Evolutionary conservation across 2,888 invertebrate genomes (phyloP).

Genomic region (Abscondita cerata): DNA sequence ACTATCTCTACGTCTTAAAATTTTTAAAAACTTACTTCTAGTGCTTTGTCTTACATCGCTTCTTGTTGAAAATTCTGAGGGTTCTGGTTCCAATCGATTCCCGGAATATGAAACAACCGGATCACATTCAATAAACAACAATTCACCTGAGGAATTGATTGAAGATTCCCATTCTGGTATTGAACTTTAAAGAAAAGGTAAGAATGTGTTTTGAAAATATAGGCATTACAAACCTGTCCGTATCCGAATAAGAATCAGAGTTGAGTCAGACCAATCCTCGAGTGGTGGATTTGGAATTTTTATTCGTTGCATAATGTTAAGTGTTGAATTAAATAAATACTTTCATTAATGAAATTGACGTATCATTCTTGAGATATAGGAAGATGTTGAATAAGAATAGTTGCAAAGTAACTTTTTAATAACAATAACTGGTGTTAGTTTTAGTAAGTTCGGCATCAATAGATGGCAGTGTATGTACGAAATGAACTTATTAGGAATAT

Average conservation of each 20-base stretch:
- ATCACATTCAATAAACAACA: conserved; percentile 70
- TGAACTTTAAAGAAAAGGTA: conserved; percentile 65
- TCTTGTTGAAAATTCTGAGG: conserved; percentile 49
- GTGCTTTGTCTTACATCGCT: conserved; percentile 56
- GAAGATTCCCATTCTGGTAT: conserved; percentile 74
- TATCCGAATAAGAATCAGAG: conserved; percentile 65
- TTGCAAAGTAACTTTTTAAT: too few species aligned
- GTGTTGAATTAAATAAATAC: too few species aligned
- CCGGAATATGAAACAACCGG: conserved; percentile 56
- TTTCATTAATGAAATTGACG: too few species aligned
- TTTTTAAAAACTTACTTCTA: conserved; percentile 61
- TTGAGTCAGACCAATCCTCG: conserved; percentile 56
- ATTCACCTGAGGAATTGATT: conserved; percentile 69
- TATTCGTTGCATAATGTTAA: background rate
- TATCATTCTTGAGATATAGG: too few species aligned
- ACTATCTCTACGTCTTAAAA: conserved; percentile 62
- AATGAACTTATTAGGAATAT: too few species aligned
- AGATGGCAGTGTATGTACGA: too few species aligned
- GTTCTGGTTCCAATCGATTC: conserved; percentile 42
- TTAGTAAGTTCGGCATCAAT: too few species aligned
- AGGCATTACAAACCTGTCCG: conserved; percentile 61
- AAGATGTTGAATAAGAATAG: too few species aligned
- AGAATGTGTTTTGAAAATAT: background rate
- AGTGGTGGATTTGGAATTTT: conserved; percentile 9
- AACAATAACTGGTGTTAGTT: too few species aligned